phyloP scores from a whole-genome alignment of 1,140 invertebrate species.

The Galendromus occidentalis region DNA sequence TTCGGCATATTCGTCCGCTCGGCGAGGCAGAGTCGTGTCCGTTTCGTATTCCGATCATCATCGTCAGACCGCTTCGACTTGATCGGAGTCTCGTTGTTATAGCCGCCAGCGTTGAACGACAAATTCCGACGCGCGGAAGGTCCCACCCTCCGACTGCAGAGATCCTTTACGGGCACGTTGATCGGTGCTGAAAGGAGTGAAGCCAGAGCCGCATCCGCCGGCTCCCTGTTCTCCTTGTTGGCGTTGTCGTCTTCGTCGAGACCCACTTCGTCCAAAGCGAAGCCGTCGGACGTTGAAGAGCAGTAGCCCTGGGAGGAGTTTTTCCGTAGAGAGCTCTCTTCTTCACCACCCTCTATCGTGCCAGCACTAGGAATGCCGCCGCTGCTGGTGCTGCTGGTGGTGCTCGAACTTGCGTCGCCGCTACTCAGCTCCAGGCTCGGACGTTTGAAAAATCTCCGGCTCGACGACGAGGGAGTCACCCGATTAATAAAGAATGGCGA shows the following conservation, averaged over 20 bases:
- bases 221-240: background rate
- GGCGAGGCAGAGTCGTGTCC: background rate
- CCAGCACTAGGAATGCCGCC: too few species aligned
- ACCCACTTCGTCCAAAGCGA: background rate
- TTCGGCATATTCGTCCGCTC: background rate
- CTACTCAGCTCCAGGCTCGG: background rate
- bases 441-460: background rate
- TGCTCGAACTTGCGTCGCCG: background rate
- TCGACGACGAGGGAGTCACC: background rate
- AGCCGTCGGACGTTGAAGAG: constrained; percentile 2
- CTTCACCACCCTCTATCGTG: too few species aligned
- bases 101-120: background rate
- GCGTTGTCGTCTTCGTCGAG: background rate
- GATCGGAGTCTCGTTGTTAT: background rate
- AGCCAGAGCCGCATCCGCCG: background rate
- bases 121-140: background rate
- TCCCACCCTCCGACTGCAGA: background rate
- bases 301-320: background rate
- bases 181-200: background rate
- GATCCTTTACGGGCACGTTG: background rate
- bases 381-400: too few species aligned
- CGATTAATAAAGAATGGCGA: background rate
- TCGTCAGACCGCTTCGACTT: constrained; percentile 7
- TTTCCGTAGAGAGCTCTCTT: background rate
- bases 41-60: background rate